phyloP scores from a whole-genome alignment of 2,113 vertebrate genomes.

The Catharus minimus region DNA sequence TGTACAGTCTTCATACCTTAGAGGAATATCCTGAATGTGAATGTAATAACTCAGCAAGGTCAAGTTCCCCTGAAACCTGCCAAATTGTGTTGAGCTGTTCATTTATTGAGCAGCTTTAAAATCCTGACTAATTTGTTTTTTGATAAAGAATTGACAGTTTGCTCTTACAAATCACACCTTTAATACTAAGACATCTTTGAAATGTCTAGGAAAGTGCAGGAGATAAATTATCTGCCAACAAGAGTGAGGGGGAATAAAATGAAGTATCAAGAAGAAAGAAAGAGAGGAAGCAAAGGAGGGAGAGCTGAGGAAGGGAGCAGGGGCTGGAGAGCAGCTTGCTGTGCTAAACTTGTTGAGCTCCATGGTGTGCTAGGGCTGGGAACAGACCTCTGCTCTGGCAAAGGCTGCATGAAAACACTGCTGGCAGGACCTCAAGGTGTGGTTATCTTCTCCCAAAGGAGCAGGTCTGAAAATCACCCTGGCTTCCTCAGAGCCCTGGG shows the following conservation, averaged over 20 bases:
- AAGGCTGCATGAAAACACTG: not conserved
- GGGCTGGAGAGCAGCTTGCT: not conserved
- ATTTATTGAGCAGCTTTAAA: not conserved
- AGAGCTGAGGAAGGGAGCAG: not conserved
- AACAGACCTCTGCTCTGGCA: not conserved
- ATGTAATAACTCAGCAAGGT: constrained; percentile 10
- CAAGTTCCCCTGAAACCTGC: constrained; percentile 1
- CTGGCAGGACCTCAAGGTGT: not conserved
- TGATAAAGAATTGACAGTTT: not conserved
- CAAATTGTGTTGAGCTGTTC: not conserved
- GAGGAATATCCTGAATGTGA: not conserved
- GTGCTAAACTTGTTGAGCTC: not conserved
- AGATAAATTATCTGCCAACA: not conserved
- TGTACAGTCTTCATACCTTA: not conserved
- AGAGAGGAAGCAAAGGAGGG: not conserved
- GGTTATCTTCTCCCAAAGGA: not conserved
- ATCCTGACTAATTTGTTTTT: not conserved
- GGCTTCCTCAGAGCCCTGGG: not conserved
- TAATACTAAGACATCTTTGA: not conserved
- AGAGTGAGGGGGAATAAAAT: not conserved
- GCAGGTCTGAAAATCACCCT: not conserved
- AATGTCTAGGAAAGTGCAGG: not conserved
- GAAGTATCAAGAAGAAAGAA: not conserved
- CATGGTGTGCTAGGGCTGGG: fast-evolving
- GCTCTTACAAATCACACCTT: not conserved